Conservation (phyloP, 2,797 vertebrate species). For the Calcarius lapponicus region DNA sequence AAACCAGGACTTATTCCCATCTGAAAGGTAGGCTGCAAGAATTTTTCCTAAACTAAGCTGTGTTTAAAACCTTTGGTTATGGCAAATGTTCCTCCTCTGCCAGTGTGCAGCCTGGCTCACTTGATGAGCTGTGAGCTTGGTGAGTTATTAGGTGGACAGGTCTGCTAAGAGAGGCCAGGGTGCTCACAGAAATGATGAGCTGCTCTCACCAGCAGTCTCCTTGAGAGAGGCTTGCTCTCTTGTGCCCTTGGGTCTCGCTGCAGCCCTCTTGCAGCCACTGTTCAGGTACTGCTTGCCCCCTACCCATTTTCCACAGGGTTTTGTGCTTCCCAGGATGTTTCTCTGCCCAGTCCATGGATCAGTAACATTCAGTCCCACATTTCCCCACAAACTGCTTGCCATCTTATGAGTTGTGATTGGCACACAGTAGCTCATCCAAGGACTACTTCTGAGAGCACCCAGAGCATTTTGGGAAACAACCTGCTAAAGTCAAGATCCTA, state of each 20-base stretch:
- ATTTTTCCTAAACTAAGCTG: not conserved
- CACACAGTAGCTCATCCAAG: not conserved
- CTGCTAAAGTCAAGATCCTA: not conserved
- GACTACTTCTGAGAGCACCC: not conserved
- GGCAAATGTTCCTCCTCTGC: not conserved
- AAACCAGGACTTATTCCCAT: not conserved
- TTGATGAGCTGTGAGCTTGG: rapidly evolving
- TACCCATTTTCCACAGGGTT: not conserved
- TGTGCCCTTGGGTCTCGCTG: not conserved
- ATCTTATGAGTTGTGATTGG: not conserved
- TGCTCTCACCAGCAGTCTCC: not conserved
- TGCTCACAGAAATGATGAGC: not conserved
- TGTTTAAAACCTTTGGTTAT: not conserved
- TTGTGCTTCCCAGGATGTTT: not conserved
- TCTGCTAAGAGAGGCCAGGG: not conserved
- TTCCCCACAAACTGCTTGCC: not conserved
- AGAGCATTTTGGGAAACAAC: not conserved
- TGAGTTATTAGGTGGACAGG: not conserved
- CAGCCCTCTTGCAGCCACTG: rapidly evolving
- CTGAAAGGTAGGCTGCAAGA: not conserved
- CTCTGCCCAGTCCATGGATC: not conserved
- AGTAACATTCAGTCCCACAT: not conserved
- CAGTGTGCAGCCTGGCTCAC: not conserved
- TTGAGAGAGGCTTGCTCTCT: not conserved
- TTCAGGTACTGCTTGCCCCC: not conserved